phyloP scores from a whole-genome alignment of 2,797 vertebrate genomes.

The Haliaeetus albicilla region DNA sequence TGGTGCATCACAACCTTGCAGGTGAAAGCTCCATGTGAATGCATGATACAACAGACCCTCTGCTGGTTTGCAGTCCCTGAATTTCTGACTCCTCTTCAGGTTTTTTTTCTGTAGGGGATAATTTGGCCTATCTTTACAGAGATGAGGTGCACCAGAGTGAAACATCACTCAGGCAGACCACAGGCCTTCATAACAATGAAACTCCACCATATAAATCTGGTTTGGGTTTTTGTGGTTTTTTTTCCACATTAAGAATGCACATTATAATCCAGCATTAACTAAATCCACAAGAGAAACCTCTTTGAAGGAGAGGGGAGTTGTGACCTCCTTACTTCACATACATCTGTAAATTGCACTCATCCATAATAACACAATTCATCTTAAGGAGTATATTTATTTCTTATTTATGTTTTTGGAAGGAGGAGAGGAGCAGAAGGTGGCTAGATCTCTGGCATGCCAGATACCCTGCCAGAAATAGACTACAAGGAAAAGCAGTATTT shows the following conservation, averaged over 20 bases:
- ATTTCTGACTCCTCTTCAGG: background rate
- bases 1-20: background rate
- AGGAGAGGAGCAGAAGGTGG: background rate
- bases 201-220: background rate
- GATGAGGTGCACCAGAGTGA: background rate
- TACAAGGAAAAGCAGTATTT: background rate
- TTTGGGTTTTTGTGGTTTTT: background rate
- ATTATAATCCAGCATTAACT: background rate
- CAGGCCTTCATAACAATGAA: background rate
- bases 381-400: background rate
- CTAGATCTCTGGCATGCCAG: background rate
- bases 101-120: background rate
- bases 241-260: background rate
- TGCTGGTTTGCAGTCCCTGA: background rate
- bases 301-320: background rate
- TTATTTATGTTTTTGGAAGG: background rate
- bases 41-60: background rate
- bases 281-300: background rate
- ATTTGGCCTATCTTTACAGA: background rate
- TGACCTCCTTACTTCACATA: background rate
- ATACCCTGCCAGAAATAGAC: background rate
- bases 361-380: background rate
- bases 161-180: background rate
- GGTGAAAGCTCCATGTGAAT: background rate
- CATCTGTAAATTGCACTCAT: background rate